phyloP scores from a whole-genome alignment of 35 echinoderm and acorn worm genomes.

The Apostichopus californicus region DNA sequence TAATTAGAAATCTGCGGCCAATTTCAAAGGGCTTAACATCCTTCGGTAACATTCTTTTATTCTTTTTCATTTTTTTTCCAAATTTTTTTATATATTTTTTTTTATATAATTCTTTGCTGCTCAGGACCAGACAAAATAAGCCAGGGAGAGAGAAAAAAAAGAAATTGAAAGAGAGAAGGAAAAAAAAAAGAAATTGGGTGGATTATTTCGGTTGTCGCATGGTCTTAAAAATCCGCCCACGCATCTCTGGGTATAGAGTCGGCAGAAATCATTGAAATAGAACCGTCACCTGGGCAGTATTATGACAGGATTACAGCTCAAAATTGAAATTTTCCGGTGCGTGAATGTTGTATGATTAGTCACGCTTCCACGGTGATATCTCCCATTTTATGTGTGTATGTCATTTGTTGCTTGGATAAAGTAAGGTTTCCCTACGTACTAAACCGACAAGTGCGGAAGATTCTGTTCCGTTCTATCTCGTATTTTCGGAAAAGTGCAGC shows the following conservation, averaged over 20 bases:
- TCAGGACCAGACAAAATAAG: conserved; percentile 21
- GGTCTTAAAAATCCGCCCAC: conserved; percentile 52
- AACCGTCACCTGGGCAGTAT: conserved; percentile 45
- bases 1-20: conserved; percentile 16
- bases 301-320: conserved; percentile 42
- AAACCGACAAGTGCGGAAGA: background rate
- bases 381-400: background rate
- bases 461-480: background rate
- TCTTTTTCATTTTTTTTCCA: background rate
- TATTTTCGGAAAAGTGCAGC: background rate
- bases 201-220: conserved; percentile 12
- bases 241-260: conserved; percentile 38
- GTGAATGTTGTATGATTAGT: conserved; percentile 46
- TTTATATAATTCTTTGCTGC: background rate
- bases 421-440: background rate
- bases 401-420: conserved; percentile 10
- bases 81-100: no score
- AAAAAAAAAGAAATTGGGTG: background rate
- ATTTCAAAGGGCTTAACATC: conserved; percentile 46
- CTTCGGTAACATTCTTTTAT: conserved; percentile 35
- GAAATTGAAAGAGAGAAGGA: no score
- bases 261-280: conserved; percentile 37
- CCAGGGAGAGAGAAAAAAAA: no score
- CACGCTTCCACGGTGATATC: background rate
- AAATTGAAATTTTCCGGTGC: conserved; percentile 53